Percentiles rank a stretch among this genome's conserved stretches.
Evolutionary conservation across 2,113 vertebrate species (phyloP).

Genomic region (Pavo muticus): DNA sequence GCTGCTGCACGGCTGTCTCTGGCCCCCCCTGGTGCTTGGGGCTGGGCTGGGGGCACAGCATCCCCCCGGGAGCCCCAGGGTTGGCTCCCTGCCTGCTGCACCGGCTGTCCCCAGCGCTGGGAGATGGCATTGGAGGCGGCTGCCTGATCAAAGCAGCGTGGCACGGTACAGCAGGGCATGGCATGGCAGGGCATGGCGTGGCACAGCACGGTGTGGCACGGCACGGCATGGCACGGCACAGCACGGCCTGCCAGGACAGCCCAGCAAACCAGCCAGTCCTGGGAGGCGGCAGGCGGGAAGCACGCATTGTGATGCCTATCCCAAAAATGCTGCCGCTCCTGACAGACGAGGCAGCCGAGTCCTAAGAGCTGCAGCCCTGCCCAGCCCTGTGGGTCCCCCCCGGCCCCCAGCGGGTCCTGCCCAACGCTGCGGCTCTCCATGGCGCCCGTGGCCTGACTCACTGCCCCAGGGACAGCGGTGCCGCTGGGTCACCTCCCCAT

Average conservation of each 20-base stretch:
- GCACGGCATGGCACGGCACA: background rate
- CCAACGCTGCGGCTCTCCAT: background rate
- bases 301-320: conserved; percentile 10
- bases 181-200: background rate
- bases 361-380: background rate
- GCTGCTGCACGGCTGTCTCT: background rate
- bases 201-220: background rate
- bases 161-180: background rate
- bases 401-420: background rate
- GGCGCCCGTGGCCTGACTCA: background rate
- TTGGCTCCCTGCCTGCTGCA: background rate
- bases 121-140: background rate
- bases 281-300: conserved; percentile 1
- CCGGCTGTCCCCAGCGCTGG: background rate
- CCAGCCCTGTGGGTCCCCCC: background rate
- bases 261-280: conserved; percentile 27
- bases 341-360: conserved; percentile 13
- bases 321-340: conserved; percentile 68
- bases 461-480: background rate
- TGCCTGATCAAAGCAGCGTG: conserved; percentile 36
- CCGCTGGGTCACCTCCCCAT: background rate
- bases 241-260: background rate
- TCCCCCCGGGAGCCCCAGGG: background rate
- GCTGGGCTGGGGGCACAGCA: background rate
- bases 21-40: too few relatives aligned